Evolutionary conservation across 2,797 vertebrate genomes (phyloP), one percentile per base, ranked within the genome.

Genomic region (Acrossocheilus fasciatus): DNA sequence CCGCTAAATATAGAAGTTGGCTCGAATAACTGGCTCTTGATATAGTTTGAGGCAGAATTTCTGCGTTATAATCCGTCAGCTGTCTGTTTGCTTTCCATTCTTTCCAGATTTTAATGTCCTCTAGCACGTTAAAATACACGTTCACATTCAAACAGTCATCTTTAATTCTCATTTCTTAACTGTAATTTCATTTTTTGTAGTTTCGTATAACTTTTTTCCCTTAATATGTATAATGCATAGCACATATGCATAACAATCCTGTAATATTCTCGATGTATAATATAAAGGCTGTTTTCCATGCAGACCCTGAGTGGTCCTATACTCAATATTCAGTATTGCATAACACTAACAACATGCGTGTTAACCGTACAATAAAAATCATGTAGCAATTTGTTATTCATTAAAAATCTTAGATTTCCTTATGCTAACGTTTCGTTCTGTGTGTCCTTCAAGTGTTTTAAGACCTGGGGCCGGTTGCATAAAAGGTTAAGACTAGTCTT

Each of bases 1-100:
- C 3, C 7, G 57, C 73, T 84, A 76, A 68, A 76, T 41, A 76
- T 84, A 68, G 82, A 84, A 52, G 45, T 52, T 52, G 43, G 9
- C 34, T 84, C 23, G 9, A 75, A 64, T 83, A 6, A 64, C 82
- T 62, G 7, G 18, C 20, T 50, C 30, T 52, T 76, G 14, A 66
- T 73, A 17, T 30, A 59, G 36, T 75, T 62, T 74, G 18, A 30
- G 26, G 9, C 26, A 59, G 4, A 20, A 30, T 59, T 30, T 30
- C n/a, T 68, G 30, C 6, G 20, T 36, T 68, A 36, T 68, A 20
- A 68, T 0, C 3, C 7, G 1, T 18, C 66, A 36, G 30, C 17
- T 18, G 36, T 68, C 34, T 18, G 5, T 66, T 34, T 66, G 14
- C 17, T 2, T 26, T 14, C 26, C 11, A n/a, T 34, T 62, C 11